Evolutionary conservation across 1,140 invertebrate species (phyloP).

Genomic region (Drosophila oshimai): DNA sequence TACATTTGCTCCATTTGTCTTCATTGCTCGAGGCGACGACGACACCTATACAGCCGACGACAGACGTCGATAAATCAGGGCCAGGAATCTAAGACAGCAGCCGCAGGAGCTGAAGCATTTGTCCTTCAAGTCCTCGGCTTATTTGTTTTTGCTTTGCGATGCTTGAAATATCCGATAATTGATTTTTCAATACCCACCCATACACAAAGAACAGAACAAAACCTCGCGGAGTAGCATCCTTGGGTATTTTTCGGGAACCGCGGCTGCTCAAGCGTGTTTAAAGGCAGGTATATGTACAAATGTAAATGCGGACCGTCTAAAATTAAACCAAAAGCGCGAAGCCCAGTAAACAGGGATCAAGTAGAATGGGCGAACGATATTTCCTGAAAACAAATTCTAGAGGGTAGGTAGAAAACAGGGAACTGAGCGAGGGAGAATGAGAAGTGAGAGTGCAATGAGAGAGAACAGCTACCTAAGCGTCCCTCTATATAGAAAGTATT

Average conservation of each 20-base stretch:
- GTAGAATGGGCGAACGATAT: constrained; percentile 38
- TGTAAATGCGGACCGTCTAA: constrained; percentile 27
- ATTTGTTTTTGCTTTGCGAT: constrained; percentile 58
- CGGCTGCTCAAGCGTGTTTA: constrained; percentile 19
- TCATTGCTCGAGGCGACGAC: constrained; percentile 38
- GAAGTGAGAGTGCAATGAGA: neutral
- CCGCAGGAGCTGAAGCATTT: constrained; percentile 14
- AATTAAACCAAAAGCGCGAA: constrained; percentile 35
- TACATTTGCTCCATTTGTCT: constrained; percentile 49
- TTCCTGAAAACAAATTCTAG: constrained; percentile 32
- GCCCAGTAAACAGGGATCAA: constrained; percentile 56
- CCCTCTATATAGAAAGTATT: neutral
- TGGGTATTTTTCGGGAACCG: constrained; percentile 21
- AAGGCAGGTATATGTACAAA: constrained; percentile 37
- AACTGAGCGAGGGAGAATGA: neutral
- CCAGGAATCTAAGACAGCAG: constrained; percentile 32
- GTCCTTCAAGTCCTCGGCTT: constrained; percentile 24
- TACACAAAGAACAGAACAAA: neutral
- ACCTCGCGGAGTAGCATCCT: constrained; percentile 1
- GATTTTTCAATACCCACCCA: constrained; percentile 46
- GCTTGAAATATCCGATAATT: constrained; percentile 63
- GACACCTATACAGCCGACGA: constrained; percentile 15
- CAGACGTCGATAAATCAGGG: constrained; percentile 66
- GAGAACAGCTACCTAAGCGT: constrained; percentile 12
- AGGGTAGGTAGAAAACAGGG: constrained; percentile 32